These are phyloP conservation scores for Suricata suricatta DNA, from an alignment of 2,113 vertebrate genomes.

Conservation along the genomic window DNA sequence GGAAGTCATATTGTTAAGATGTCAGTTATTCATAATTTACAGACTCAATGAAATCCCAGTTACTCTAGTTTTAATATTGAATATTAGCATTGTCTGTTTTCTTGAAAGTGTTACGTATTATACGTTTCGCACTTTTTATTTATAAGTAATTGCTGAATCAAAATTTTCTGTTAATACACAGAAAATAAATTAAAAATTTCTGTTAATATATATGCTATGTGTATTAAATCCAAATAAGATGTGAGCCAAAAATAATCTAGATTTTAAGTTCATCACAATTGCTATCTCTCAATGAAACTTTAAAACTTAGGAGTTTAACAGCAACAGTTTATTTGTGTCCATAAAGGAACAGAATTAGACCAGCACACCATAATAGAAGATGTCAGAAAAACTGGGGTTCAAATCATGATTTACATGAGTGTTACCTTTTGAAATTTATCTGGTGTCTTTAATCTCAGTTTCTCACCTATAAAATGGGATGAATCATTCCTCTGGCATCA, in stretches of 20 bases:
- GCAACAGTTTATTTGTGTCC: not conserved
- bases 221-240: not conserved
- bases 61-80: not conserved
- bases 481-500: not conserved
- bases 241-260: not conserved
- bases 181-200: too few relatives aligned
- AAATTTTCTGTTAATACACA: not conserved
- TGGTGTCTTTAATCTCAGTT: not conserved
- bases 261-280: not conserved
- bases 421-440: not conserved
- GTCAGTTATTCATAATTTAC: not conserved
- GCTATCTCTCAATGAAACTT: not conserved
- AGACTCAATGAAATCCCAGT: not conserved
- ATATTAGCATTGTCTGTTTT: not conserved
- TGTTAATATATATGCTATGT: not conserved
- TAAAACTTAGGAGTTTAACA: not conserved
- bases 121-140: not conserved
- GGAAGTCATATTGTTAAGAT: not conserved
- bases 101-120: not conserved
- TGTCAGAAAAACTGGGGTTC: not conserved
- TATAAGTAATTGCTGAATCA: not conserved
- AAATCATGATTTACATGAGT: not conserved
- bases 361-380: not conserved
- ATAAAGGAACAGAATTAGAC: not conserved
- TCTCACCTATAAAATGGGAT: conserved; percentile 5